phyloP scores from a whole-genome alignment of 2,113 vertebrate genomes.

The Jacana jacana region DNA sequence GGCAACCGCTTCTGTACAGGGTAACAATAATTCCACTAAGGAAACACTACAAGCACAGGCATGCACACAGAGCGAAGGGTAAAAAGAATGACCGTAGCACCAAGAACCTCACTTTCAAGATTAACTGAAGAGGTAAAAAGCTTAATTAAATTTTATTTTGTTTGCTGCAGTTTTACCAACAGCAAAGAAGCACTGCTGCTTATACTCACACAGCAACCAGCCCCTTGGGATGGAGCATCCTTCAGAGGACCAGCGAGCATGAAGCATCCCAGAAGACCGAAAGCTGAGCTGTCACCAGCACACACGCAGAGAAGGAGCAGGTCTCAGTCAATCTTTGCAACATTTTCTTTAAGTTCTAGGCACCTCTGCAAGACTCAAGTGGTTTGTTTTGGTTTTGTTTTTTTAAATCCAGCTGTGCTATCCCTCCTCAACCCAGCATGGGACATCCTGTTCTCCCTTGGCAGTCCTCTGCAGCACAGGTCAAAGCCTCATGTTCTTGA shows the following conservation, averaged over 20 bases:
- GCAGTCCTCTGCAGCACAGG: not conserved
- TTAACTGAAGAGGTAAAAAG: not conserved
- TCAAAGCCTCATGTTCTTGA: not conserved
- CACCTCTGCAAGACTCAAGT: not conserved
- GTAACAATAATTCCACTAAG: not conserved
- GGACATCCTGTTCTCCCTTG: not conserved
- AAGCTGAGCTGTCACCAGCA: not conserved
- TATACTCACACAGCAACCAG: not conserved
- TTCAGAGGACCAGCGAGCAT: not conserved
- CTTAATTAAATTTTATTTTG: not conserved
- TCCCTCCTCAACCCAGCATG: not conserved
- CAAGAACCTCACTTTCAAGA: not conserved
- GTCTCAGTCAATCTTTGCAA: not conserved
- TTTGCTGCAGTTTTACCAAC: not conserved
- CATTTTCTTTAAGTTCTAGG: not conserved
- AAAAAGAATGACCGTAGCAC: not conserved
- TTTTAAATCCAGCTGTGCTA: not conserved
- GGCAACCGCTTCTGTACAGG: not conserved
- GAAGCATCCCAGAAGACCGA: not conserved
- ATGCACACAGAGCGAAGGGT: not conserved
- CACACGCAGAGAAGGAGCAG: not conserved
- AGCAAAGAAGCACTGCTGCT: rapidly evolving
- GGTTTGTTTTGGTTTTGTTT: not conserved
- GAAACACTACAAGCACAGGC: not conserved
- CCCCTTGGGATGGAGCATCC: not conserved